Conservation (phyloP, 2,888 invertebrate genomes). For the Bellardia pandia region DNA sequence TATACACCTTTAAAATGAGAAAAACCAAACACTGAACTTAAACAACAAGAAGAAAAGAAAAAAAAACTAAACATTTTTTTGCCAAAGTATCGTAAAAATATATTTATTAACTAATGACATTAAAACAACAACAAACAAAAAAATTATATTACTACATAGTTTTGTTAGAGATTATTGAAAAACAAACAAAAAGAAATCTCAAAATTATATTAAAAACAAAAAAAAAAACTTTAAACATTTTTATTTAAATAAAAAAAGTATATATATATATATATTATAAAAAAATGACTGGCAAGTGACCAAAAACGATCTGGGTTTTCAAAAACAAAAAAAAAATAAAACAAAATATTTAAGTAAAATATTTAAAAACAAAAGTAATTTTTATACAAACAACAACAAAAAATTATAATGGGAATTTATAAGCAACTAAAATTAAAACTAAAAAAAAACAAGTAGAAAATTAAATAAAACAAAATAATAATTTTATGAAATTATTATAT, state of each 20-base stretch:
- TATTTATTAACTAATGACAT: slow-evolving; percentile 74
- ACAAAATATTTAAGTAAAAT: slow-evolving; percentile 73
- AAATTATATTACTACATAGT: slow-evolving; percentile 55
- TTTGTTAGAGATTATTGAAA: slow-evolving; percentile 65
- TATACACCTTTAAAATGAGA: slow-evolving; percentile 72
- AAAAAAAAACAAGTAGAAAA: slow-evolving; percentile 68
- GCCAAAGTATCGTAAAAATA: slow-evolving; percentile 79
- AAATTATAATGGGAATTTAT: slow-evolving; percentile 82
- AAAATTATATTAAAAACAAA: slow-evolving; percentile 53
- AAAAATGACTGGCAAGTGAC: slow-evolving; percentile 83
- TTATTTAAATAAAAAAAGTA: slow-evolving; percentile 59
- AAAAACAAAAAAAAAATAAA: slow-evolving; percentile 77
- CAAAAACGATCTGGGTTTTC: slow-evolving; percentile 84
- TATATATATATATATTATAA: slow-evolving; percentile 67
- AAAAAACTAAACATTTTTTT: slow-evolving; percentile 75
- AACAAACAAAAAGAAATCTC: slow-evolving; percentile 58
- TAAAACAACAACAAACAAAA: slow-evolving; percentile 62
- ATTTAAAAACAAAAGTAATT: slow-evolving; percentile 76
- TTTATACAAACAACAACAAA: slow-evolving; percentile 76
- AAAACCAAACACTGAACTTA: slow-evolving; percentile 70
- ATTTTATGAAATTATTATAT: slow-evolving; percentile 74
- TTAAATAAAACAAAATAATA: slow-evolving; percentile 64
- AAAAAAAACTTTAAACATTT: slow-evolving; percentile 61
- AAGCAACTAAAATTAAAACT: slow-evolving; percentile 76
- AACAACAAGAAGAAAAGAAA: slow-evolving; percentile 38